Conservation (phyloP, 2,888 invertebrate species). For the Empis livida region DNA sequence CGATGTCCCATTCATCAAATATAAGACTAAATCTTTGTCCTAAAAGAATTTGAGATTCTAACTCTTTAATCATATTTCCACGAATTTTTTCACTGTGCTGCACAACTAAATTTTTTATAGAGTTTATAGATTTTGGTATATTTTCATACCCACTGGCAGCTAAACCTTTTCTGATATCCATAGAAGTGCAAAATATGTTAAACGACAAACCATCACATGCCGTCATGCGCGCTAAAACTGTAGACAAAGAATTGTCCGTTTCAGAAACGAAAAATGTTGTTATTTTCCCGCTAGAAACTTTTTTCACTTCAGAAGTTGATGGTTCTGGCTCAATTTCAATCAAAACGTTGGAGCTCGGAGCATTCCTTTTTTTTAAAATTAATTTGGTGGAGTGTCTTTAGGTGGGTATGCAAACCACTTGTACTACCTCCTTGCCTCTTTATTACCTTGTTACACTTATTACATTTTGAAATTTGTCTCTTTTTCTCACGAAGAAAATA, state of each 20-base stretch:
- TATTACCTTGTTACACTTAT: neutral
- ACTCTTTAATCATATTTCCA: neutral
- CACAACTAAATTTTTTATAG: neutral
- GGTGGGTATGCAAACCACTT: neutral
- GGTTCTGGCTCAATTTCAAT: too few relatives aligned
- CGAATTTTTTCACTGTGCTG: too few relatives aligned
- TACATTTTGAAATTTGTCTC: neutral
- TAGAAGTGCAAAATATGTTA: neutral
- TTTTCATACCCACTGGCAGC: neutral
- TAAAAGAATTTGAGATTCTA: neutral
- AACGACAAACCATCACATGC: too few relatives aligned
- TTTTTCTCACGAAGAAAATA: neutral
- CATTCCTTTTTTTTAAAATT: too few relatives aligned
- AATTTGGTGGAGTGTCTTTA: too few relatives aligned
- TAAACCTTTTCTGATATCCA: slow-evolving; percentile 1
- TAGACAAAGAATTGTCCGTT: too few relatives aligned
- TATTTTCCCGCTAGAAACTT: neutral
- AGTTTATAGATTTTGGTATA: neutral
- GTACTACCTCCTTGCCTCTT: neutral
- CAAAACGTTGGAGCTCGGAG: neutral
- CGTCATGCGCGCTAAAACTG: slow-evolving; percentile 2
- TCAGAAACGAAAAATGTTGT: too few relatives aligned
- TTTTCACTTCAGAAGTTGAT: too few relatives aligned
- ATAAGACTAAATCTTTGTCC: slow-evolving; percentile 1
- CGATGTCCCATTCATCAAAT: slow-evolving; percentile 3